Conservation (phyloP, 1,140 invertebrate genomes). For the Drosophila truncata region DNA sequence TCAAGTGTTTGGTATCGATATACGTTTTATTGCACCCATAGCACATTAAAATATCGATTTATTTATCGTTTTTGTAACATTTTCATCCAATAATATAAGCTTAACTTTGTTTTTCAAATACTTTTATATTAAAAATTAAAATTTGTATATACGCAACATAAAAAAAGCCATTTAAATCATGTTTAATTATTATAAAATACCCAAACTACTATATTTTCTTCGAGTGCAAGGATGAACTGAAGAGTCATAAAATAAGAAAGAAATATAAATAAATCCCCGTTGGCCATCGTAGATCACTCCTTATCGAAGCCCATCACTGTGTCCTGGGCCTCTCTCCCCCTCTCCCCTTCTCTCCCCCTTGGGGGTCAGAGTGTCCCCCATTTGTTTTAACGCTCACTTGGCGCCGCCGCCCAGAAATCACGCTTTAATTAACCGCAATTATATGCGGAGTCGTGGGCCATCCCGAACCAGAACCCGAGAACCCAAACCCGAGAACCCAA, state of each 20-base stretch:
- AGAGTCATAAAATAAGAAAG: not conserved
- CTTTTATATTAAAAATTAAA: not conserved
- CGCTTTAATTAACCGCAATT: constrained; percentile 84
- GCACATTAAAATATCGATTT: too few relatives aligned
- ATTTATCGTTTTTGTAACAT: too few relatives aligned
- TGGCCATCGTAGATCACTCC: constrained; percentile 33
- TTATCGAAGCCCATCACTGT: constrained; percentile 31
- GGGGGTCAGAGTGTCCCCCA: constrained; percentile 23
- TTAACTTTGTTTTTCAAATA: too few relatives aligned
- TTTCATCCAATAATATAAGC: too few relatives aligned
- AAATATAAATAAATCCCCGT: constrained; percentile 22
- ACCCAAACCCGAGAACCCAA: not conserved
- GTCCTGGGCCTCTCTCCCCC: not conserved
- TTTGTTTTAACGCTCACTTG: constrained; percentile 52
- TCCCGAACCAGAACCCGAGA: not conserved
- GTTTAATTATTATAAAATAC: not conserved
- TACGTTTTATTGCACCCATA: too few relatives aligned
- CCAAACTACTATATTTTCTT: not conserved
- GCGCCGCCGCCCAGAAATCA: constrained; percentile 64
- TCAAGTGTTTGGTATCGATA: too few relatives aligned
- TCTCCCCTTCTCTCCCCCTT: not conserved
- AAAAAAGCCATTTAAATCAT: not conserved
- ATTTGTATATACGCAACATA: not conserved
- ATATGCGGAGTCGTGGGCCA: constrained; percentile 75
- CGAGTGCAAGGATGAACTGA: not conserved